phyloP scores from a whole-genome alignment of 2,797 vertebrate species.

The Ceryle rudis region DNA sequence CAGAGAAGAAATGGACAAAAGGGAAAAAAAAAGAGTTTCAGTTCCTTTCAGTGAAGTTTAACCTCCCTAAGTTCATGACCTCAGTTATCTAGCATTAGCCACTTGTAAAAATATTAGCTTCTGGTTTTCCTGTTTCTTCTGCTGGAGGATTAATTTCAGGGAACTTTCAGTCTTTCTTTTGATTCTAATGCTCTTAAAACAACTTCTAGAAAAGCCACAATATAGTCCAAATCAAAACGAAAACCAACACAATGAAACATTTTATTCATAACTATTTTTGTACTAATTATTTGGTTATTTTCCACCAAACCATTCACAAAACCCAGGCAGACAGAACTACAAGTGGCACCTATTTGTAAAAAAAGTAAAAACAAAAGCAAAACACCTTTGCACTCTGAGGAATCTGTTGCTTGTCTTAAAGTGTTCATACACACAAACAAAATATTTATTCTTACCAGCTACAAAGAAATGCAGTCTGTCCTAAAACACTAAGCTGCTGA shows the following conservation, averaged over 20 bases:
- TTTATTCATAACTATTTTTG: conserved; percentile 7
- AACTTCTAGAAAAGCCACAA: conserved; percentile 18
- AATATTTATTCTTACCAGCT: not conserved
- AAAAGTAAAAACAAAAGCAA: not conserved
- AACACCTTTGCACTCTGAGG: not conserved
- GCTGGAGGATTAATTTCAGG: conserved; percentile 68
- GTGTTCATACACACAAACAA: not conserved
- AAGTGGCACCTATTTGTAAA: not conserved
- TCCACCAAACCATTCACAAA: not conserved
- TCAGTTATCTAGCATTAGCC: conserved; percentile 73
- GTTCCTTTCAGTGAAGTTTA: conserved; percentile 19
- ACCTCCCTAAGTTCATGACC: conserved; percentile 71
- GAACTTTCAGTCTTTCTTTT: conserved; percentile 54
- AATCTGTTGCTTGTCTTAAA: not conserved
- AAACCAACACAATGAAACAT: conserved; percentile 1
- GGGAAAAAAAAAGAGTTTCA: not conserved
- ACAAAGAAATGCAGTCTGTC: not conserved
- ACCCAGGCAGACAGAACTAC: not conserved
- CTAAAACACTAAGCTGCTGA: not conserved
- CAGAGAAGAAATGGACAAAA: not conserved
- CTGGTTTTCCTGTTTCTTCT: conserved; percentile 73
- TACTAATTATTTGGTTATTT: not conserved
- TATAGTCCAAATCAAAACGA: conserved; percentile 9
- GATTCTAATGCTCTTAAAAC: conserved; percentile 56
- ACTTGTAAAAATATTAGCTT: conserved; percentile 73